phyloP scores from a whole-genome alignment of 2,113 vertebrate species.

The Dipodomys merriami region DNA sequence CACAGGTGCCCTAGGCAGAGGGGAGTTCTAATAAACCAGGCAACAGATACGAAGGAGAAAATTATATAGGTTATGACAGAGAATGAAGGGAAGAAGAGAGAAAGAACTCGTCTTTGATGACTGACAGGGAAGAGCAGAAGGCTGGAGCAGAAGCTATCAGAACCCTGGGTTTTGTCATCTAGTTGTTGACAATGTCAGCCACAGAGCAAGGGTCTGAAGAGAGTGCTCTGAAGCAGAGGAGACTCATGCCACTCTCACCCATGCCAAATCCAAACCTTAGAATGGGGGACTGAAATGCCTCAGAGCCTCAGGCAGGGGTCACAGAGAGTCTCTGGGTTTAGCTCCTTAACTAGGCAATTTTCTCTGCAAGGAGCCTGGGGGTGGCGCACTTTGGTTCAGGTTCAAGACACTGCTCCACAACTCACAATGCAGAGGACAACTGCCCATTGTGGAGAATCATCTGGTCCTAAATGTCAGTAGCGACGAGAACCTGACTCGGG shows the following conservation, averaged over 20 bases:
- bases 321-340: background rate
- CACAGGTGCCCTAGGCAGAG: background rate
- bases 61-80: background rate
- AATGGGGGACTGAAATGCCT: background rate
- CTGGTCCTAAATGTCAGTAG: too few species aligned
- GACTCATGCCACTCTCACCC: background rate
- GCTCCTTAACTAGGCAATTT: too few species aligned
- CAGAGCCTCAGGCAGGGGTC: background rate
- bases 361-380: too few species aligned
- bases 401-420: too few species aligned
- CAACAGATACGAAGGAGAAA: background rate
- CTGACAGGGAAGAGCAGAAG: background rate
- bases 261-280: background rate
- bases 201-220: background rate
- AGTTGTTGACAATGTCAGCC: too few species aligned
- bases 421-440: too few species aligned
- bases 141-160: too few species aligned
- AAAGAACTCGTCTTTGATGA: background rate
- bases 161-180: too few species aligned
- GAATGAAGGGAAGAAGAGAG: background rate
- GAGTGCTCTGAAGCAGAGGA: background rate
- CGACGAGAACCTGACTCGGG: too few species aligned
- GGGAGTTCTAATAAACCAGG: background rate
- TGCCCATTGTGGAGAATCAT: too few species aligned
- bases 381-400: too few species aligned